Conservation (phyloP, 2,113 vertebrate genomes). For the Semnopithecus entellus region DNA sequence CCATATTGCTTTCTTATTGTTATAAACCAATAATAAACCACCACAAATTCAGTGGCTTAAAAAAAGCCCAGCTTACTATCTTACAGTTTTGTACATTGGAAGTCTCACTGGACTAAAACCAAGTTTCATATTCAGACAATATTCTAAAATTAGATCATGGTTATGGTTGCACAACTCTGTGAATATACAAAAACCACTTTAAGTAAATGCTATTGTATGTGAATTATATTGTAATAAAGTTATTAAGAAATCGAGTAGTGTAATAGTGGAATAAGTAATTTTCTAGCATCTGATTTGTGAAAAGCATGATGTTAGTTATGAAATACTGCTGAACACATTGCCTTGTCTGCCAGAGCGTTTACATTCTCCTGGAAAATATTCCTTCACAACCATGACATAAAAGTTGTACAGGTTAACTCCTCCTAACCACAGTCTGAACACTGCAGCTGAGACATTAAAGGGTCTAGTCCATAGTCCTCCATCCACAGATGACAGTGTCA, state of each 20-base stretch:
- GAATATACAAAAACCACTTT: background rate
- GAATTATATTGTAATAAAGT: background rate
- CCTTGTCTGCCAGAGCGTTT: background rate
- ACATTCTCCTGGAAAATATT: background rate
- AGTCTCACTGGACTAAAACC: background rate
- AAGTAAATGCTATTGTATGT: background rate
- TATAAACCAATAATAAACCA: background rate
- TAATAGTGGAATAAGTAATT: background rate
- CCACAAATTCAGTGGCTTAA: background rate
- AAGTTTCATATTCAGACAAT: background rate
- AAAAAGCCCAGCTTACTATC: background rate
- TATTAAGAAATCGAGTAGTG: background rate
- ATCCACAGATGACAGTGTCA: background rate
- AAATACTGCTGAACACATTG: background rate
- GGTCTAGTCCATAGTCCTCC: background rate
- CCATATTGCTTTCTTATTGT: background rate
- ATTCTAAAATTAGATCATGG: background rate
- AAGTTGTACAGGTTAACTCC: background rate
- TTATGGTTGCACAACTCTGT: background rate
- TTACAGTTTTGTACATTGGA: background rate
- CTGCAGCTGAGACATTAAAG: background rate
- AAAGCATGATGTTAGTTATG: background rate
- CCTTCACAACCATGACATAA: background rate
- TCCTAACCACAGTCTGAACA: background rate
- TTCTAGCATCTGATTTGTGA: background rate